These are phyloP conservation scores for Ophonus ardosiacus DNA, from an alignment of 2,888 invertebrate genomes.

Conservation along the genomic window DNA sequence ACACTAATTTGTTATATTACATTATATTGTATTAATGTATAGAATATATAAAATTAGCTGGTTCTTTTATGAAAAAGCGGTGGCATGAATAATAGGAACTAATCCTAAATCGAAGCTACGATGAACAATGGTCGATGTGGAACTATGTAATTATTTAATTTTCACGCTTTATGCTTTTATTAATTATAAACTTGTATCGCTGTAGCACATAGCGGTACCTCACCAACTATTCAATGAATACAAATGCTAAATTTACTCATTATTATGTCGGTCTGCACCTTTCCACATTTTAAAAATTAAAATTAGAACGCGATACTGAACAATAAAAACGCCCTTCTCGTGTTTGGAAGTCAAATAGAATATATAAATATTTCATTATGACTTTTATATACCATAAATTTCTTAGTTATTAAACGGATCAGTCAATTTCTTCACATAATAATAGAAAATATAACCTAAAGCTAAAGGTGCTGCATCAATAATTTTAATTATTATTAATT, in stretches of 20 bases:
- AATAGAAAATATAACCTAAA: too few relatives aligned
- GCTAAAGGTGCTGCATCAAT: too few relatives aligned
- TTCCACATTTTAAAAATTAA: neutral
- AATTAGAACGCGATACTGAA: neutral
- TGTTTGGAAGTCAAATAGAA: neutral
- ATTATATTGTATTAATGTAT: neutral
- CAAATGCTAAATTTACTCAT: slow-evolving; percentile 37
- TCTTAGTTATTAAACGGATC: too few relatives aligned
- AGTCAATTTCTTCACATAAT: too few relatives aligned
- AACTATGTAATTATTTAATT: slow-evolving; percentile 56
- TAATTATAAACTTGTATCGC: slow-evolving; percentile 44
- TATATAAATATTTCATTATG: neutral
- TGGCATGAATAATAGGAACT: slow-evolving; percentile 20
- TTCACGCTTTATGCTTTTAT: slow-evolving; percentile 50
- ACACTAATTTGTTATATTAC: too few relatives aligned
- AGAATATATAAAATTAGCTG: neutral
- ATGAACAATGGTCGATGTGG: slow-evolving; percentile 18
- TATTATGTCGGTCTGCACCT: neutral
- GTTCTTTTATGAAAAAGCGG: neutral
- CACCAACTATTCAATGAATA: slow-evolving; percentile 17
- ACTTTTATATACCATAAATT: too few relatives aligned
- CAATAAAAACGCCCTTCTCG: neutral
- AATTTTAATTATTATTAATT: too few relatives aligned
- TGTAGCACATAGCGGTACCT: slow-evolving; percentile 20
- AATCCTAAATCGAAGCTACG: slow-evolving; percentile 22